Percentiles rank a stretch among this genome's conserved stretches.
phyloP scores from a whole-genome alignment of 1,140 invertebrate species.

The Drosophila simulans region DNA sequence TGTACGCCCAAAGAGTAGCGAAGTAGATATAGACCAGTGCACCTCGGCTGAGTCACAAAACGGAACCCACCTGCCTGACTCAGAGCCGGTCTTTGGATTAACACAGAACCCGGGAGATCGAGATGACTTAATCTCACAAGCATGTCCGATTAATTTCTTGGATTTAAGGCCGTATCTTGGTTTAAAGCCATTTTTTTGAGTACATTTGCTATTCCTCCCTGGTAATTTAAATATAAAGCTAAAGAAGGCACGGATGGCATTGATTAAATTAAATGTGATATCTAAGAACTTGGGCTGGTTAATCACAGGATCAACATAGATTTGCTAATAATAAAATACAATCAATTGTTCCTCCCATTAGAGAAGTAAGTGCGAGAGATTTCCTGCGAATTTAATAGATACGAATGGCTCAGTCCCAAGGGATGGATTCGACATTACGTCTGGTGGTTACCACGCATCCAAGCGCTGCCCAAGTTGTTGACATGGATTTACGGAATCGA shows the following conservation, averaged over 20 bases:
- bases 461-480: constrained; percentile 22
- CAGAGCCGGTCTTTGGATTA: constrained; percentile 69
- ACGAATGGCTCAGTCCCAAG: neutral
- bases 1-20: constrained; percentile 1
- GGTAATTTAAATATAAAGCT: no score
- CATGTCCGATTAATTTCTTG: constrained; percentile 54
- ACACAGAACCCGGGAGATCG: constrained; percentile 20
- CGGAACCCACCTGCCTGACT: constrained; percentile 59
- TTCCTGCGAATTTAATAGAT: neutral
- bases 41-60: constrained; percentile 10
- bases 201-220: no score
- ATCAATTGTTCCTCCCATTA: neutral
- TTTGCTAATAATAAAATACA: neutral
- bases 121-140: constrained; percentile 72
- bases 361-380: neutral
- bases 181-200: no score
- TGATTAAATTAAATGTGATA: no score
- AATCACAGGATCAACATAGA: neutral
- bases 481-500: constrained; percentile 63
- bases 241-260: no score
- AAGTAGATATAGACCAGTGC: constrained; percentile 7
- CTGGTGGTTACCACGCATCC: neutral
- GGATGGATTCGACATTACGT: constrained; percentile 5
- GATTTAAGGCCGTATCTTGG: no score
- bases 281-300: neutral